A percentile compares a stretch with the other conserved stretches of the same genome.
These are phyloP conservation scores for Trogon surrucura DNA, from an alignment of 2,113 vertebrate species.

Conservation along the genomic window DNA sequence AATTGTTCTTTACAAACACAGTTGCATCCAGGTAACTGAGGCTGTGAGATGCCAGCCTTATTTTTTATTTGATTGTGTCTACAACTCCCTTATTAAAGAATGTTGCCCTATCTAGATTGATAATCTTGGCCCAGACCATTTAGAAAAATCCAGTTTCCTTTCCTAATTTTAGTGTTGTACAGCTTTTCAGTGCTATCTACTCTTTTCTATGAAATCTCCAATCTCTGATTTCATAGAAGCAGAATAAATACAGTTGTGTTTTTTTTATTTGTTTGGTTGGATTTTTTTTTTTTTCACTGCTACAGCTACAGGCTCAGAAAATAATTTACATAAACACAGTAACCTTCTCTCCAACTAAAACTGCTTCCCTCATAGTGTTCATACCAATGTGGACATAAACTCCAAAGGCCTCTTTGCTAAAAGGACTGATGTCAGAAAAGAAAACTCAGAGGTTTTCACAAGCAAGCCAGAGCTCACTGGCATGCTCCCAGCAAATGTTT, in stretches of 20 bases:
- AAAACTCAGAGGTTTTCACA: constrained; percentile 13
- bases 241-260: background rate
- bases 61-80: background rate
- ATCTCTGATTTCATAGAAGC: background rate
- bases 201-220: background rate
- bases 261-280: background rate
- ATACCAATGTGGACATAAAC: background rate
- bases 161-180: background rate
- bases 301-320: background rate
- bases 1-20: background rate
- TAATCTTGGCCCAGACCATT: background rate
- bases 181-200: background rate
- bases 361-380: background rate
- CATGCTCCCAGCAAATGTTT: background rate
- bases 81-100: background rate
- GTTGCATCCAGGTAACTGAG: background rate
- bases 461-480: background rate
- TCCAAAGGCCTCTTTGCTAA: constrained; percentile 43
- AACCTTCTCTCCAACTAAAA: background rate
- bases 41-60: background rate
- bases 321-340: background rate
- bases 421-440: constrained; percentile 14
- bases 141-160: background rate
- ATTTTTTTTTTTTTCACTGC: background rate
- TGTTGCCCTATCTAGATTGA: background rate